phyloP scores from a whole-genome alignment of 2,113 vertebrate genomes.

The Brevimyrus niger region DNA sequence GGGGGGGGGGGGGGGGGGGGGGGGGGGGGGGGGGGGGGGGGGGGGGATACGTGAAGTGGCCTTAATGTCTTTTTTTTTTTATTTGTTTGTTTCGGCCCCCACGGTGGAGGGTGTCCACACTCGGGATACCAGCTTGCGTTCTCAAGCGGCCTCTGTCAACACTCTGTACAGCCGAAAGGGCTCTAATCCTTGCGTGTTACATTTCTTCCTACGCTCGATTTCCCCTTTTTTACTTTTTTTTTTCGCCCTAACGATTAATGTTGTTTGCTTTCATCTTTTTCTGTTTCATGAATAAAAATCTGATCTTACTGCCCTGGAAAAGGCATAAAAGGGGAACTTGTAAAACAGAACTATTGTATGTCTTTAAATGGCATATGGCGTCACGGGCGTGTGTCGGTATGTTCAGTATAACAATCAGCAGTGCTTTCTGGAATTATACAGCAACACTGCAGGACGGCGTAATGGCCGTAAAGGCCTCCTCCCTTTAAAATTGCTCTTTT shows the following conservation, averaged over 20 bases:
- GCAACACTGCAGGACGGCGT: not conserved
- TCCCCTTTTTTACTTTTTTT: not conserved
- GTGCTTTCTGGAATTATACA: not conserved
- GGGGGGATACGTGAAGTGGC: not conserved
- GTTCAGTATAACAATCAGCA: not conserved
- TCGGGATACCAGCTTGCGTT: not conserved
- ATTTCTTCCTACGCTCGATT: no score
- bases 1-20: no score
- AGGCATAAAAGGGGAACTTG: not conserved
- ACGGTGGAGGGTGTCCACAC: not conserved
- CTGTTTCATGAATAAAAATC: not conserved
- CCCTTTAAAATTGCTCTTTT: not conserved
- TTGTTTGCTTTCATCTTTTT: not conserved
- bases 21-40: no score
- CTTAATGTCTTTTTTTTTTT: not conserved
- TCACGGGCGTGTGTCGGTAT: not conserved
- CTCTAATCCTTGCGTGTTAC: no score
- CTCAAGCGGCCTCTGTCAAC: not conserved
- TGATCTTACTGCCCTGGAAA: not conserved
- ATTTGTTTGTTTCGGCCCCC: not conserved
- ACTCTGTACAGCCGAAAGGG: not conserved
- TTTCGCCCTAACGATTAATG: not conserved
- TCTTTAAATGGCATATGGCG: not conserved
- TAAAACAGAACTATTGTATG: not conserved
- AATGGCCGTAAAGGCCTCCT: not conserved